Evolutionary conservation across 2,113 vertebrate species (phyloP), one percentile per base, ranked within the genome.

Genomic region (Porphyrio hochstetteri): DNA sequence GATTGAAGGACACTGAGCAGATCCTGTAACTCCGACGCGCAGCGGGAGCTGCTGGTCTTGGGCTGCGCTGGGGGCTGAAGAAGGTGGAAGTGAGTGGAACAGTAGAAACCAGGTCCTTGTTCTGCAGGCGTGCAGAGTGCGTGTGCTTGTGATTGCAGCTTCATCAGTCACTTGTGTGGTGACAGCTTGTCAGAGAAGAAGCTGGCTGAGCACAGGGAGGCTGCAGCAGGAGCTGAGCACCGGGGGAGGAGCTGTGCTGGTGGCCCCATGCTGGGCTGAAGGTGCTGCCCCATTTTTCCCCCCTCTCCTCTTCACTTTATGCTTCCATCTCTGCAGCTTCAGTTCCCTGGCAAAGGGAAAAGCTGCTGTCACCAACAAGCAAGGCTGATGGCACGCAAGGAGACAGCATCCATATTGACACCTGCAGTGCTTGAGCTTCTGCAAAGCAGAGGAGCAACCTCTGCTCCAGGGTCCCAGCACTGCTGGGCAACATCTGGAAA

Each of bases 1-100:
- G 52, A 11, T 4, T 53, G 77, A 50, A 91, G 83, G 91, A 35
- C 13, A 13, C 69, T 3, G n/a, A 88, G 76, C 82, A 84, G 35
- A 69, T 7, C 38, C 65, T 1, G 0, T 27, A 29, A 27, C 36
- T 69, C 0, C 0, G 46, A 7, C 0, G 1, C 38, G 11, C 52
- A 55, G 42, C 31, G 60, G 59, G 63, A 78, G 38, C 57, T 60
- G 19, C 55, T 4, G 0, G 42, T 23, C 78, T 57, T 6, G 65
- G 42, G 63, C 75, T 24, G 20, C 2, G 21, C 82, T 57, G 77
- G 36, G 18, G 56, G n/a, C 16, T 76, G 15, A 6, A 65, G n/a
- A 64, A 33, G 1, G 7, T 19, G 20, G 52, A 36, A 69, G 13
- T 1, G 48, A 78, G 46, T 59, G 64, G 74, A 79, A 72, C 7